Conservation (phyloP, 30 jellyfish, hydroid and myxozoan genomes). For the Aurelia coerulea region DNA sequence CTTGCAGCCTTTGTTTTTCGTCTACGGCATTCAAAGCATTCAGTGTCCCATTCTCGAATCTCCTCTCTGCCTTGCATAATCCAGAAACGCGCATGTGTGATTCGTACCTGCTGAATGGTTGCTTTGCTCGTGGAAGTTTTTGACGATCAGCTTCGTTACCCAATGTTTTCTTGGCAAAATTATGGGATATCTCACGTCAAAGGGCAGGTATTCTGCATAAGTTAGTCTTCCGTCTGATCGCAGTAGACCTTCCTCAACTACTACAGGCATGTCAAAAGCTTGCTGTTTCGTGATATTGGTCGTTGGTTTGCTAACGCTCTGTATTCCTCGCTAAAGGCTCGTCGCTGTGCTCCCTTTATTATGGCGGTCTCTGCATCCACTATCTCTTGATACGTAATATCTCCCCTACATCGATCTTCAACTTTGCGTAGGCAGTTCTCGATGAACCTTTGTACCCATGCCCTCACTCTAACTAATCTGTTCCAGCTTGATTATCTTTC, state of each 20-base stretch:
- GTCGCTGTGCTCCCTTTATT: too few species aligned
- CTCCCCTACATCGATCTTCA: not conserved
- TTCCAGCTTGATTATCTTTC: not conserved
- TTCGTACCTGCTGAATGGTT: not conserved
- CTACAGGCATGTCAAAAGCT: too few species aligned
- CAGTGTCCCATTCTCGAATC: too few species aligned
- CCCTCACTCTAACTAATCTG: slow-evolving; percentile 3
- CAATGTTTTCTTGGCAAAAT: slow-evolving; percentile 47
- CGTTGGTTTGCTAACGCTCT: too few species aligned
- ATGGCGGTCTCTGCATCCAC: too few species aligned
- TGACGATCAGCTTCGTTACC: slow-evolving; percentile 43
- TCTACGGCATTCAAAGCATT: slow-evolving; percentile 1
- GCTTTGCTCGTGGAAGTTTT: slow-evolving; percentile 1
- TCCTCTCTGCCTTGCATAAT: too few species aligned
- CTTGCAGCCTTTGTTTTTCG: slow-evolving; percentile 16
- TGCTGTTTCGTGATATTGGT: too few species aligned
- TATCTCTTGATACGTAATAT: too few species aligned
- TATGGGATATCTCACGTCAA: slow-evolving; percentile 44
- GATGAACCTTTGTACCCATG: slow-evolving; percentile 18
- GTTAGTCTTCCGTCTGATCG: slow-evolving; percentile 25
- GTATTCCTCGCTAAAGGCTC: too few species aligned
- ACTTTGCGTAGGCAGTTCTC: not conserved
- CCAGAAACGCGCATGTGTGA: not conserved
- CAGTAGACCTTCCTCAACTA: too few species aligned
- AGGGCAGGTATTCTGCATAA: slow-evolving; percentile 37